phyloP scores from a whole-genome alignment of 2,113 vertebrate genomes.

The Phalacrocorax aristotelis region DNA sequence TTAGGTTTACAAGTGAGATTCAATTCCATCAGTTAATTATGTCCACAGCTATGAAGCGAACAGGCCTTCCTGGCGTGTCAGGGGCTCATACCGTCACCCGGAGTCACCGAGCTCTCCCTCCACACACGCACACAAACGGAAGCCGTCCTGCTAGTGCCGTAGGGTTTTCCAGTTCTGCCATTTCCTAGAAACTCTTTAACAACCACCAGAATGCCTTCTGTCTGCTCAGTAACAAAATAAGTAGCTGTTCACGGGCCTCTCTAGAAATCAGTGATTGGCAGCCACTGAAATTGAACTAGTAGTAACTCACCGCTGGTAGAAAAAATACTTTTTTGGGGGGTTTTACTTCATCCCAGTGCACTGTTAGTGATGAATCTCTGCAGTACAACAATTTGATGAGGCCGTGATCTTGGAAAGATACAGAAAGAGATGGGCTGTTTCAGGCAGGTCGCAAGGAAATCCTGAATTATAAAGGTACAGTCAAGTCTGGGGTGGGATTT shows the following conservation, averaged over 20 bases:
- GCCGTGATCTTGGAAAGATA: neutral
- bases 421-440: neutral
- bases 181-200: constrained; percentile 47
- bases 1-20: neutral
- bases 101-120: neutral
- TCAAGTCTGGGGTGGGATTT: neutral
- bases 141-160: neutral
- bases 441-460: neutral
- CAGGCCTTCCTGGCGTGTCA: neutral
- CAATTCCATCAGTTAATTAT: neutral
- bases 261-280: constrained; percentile 53
- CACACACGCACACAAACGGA: neutral
- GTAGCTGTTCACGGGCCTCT: constrained; percentile 14
- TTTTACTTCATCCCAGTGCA: neutral
- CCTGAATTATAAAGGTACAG: constrained; percentile 6
- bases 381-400: neutral
- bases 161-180: constrained; percentile 16
- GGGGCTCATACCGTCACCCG: neutral
- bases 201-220: neutral
- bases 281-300: constrained; percentile 49
- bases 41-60: neutral
- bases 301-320: neutral
- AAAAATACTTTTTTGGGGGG: neutral
- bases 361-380: neutral
- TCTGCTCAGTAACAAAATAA: constrained; percentile 27